phyloP scores from a whole-genome alignment of 2,888 invertebrate genomes.

The Priocnemis perturbator region DNA sequence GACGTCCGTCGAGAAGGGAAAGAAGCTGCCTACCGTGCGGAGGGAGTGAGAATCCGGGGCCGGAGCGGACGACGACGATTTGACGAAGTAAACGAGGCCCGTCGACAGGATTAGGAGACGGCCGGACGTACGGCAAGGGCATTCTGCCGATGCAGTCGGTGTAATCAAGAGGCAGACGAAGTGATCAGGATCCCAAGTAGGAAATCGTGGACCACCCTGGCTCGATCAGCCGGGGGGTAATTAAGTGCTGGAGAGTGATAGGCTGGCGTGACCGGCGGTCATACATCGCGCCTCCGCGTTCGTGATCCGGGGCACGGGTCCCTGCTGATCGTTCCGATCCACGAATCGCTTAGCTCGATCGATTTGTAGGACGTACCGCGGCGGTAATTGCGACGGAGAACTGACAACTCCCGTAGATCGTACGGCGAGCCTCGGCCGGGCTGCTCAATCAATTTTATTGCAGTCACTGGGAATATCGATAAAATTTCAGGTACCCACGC shows the following conservation, averaged over 20 bases:
- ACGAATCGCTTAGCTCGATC: conserved; percentile 51
- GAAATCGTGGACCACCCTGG: conserved; percentile 65
- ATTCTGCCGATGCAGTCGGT: conserved; percentile 25
- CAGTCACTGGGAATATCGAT: not conserved
- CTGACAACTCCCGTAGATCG: conserved; percentile 26
- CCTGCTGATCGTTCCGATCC: conserved; percentile 59
- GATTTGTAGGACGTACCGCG: conserved; percentile 38
- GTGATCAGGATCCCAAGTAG: conserved; percentile 37
- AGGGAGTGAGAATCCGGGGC: not conserved
- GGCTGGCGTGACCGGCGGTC: conserved; percentile 66
- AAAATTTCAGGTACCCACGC: conserved; percentile 4
- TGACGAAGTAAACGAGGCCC: no score
- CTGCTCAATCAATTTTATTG: not conserved
- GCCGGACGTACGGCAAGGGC: conserved; percentile 18
- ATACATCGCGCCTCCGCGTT: conserved; percentile 63
- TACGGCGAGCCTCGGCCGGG: not conserved
- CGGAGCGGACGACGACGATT: not conserved
- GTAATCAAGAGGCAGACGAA: conserved; percentile 49
- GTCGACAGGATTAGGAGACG: not conserved
- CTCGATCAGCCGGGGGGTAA: conserved; percentile 63
- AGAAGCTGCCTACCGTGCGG: not conserved
- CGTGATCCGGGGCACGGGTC: conserved; percentile 60
- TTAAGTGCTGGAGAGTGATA: conserved; percentile 65
- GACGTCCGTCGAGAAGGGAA: not conserved
- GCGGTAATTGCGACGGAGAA: conserved; percentile 33